A percentile compares a stretch with the other conserved stretches of the same genome.
phyloP scores from a whole-genome alignment of 2,113 vertebrate genomes.

The Chlorodrepanis virens region DNA sequence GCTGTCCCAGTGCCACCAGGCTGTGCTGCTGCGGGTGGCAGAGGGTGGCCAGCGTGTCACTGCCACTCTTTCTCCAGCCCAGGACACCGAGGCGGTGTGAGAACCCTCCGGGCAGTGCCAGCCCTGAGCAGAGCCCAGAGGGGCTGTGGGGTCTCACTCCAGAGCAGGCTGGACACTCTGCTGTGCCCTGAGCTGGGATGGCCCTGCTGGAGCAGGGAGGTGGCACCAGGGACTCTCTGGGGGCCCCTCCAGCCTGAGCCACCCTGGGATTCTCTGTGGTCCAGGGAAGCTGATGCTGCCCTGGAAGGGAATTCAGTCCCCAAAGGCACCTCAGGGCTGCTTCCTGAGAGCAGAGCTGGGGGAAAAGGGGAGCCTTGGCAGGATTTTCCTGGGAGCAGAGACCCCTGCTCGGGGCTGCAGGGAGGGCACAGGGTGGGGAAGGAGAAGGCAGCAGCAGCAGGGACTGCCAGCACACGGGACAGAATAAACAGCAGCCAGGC shows the following conservation, averaged over 20 bases:
- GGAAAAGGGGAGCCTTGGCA: neutral
- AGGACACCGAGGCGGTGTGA: rapidly evolving
- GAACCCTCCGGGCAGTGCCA: neutral
- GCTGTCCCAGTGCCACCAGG: neutral
- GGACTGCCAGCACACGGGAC: neutral
- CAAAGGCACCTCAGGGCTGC: neutral
- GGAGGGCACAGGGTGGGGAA: neutral
- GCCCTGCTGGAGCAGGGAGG: neutral
- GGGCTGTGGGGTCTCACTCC: neutral
- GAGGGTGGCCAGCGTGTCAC: neutral
- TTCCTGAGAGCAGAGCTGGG: neutral
- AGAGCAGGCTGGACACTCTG: neutral
- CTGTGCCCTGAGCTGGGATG: neutral
- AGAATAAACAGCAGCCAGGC: neutral
- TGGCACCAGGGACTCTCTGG: rapidly evolving
- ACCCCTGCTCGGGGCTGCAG: neutral
- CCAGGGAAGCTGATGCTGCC: neutral
- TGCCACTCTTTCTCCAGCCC: neutral
- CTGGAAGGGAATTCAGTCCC: neutral
- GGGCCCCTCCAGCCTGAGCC: neutral
- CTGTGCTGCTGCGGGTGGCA: neutral
- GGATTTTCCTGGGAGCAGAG: neutral
- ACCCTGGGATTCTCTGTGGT: neutral
- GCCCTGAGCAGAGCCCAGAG: neutral
- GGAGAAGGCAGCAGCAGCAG: neutral